Evolutionary conservation across 1,140 invertebrate species (phyloP).

Genomic region (Drosophila kanapiae): DNA sequence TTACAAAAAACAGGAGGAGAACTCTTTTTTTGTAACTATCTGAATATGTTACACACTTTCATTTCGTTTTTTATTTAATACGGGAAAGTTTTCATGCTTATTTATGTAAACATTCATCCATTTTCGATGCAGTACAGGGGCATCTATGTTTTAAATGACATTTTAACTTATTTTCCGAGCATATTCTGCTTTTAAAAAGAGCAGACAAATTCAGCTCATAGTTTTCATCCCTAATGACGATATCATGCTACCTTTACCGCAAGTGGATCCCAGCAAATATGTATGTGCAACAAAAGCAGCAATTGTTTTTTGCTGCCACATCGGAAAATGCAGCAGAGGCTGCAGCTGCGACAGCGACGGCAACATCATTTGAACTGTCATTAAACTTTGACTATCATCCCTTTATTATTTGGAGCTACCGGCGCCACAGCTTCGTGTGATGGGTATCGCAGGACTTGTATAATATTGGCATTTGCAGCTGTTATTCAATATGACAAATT

Average conservation of each 20-base stretch:
- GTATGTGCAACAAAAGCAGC: slow-evolving; percentile 33
- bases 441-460: neutral
- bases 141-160: neutral
- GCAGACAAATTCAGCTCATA: neutral
- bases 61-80: neutral
- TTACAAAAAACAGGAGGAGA: slow-evolving; percentile 39
- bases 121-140: neutral
- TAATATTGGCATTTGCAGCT: neutral
- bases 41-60: slow-evolving; percentile 32
- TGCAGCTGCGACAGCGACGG: slow-evolving; percentile 37
- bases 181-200: neutral
- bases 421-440: slow-evolving; percentile 16
- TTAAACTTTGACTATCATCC: slow-evolving; percentile 84
- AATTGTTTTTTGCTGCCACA: slow-evolving; percentile 61
- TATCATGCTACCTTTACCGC: slow-evolving; percentile 13
- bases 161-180: neutral
- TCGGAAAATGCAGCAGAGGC: slow-evolving; percentile 65
- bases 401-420: slow-evolving; percentile 82
- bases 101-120: neutral
- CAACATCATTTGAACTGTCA: slow-evolving; percentile 83
- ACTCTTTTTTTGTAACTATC: neutral
- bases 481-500: too few relatives aligned
- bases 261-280: slow-evolving; percentile 17
- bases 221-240: neutral
- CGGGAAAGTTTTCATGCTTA: neutral